Percentiles rank a stretch among this genome's conserved stretches.
Evolutionary conservation across 2,113 vertebrate genomes (phyloP).

Genomic region (Oceanites oceanicus): DNA sequence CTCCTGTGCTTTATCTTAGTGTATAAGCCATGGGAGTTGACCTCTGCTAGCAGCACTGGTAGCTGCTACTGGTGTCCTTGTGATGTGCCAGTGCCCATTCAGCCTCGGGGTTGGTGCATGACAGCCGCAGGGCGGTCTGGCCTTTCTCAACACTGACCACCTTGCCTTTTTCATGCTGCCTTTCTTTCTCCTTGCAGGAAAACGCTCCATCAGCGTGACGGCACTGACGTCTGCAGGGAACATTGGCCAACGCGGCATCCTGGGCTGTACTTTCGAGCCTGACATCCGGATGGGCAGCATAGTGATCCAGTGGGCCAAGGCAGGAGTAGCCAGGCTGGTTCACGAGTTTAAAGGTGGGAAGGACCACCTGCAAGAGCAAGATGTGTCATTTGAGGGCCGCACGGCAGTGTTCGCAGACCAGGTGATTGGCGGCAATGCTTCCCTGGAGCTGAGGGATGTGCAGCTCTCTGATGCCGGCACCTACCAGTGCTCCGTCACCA

Average conservation of each 20-base stretch:
- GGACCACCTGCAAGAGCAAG: constrained; percentile 59
- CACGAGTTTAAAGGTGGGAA: constrained; percentile 66
- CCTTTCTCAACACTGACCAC: neutral
- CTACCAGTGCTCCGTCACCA: constrained; percentile 67
- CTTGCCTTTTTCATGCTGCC: neutral
- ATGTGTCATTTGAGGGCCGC: constrained; percentile 30
- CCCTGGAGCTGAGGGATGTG: constrained; percentile 66
- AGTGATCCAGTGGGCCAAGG: constrained; percentile 72
- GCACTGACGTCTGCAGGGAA: constrained; percentile 30
- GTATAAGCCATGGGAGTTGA: fast-evolving
- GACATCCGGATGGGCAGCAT: constrained; percentile 42
- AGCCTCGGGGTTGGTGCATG: neutral
- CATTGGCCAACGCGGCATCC: constrained; percentile 36
- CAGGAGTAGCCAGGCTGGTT: constrained; percentile 46
- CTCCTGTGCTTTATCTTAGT: neutral
- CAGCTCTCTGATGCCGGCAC: constrained; percentile 60
- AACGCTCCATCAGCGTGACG: constrained; percentile 24
- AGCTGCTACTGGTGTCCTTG: neutral
- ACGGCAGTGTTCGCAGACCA: constrained; percentile 53
- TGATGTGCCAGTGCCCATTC: fast-evolving
- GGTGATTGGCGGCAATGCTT: constrained; percentile 66
- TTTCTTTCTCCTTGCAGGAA: constrained; percentile 27
- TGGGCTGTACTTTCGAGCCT: constrained; percentile 69
- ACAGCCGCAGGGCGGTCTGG: neutral
- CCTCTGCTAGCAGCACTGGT: neutral